Evolutionary conservation across 2,113 vertebrate species (phyloP).

Genomic region (Felis chaus): DNA sequence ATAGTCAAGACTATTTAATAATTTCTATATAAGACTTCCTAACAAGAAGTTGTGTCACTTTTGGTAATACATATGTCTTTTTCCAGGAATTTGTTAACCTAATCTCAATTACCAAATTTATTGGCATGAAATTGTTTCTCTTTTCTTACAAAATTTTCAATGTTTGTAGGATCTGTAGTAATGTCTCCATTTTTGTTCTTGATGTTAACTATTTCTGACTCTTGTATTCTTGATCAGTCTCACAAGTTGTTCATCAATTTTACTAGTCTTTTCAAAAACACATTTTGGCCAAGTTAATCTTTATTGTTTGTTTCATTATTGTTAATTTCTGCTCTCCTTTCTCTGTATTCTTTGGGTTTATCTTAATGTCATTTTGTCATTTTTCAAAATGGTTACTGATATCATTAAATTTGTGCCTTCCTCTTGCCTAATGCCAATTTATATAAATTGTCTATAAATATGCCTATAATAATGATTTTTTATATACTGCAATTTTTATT

Average conservation of each 20-base stretch:
- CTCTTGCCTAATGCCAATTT: neutral
- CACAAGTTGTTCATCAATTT: neutral
- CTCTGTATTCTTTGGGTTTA: neutral
- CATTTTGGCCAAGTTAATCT: neutral
- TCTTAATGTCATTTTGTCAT: constrained; percentile 8
- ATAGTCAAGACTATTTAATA: neutral
- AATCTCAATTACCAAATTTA: neutral
- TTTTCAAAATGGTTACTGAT: neutral
- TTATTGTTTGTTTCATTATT: neutral
- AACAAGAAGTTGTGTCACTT: neutral
- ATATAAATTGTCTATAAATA: neutral
- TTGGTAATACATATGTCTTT: neutral
- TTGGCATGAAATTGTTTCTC: neutral
- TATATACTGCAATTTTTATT: neutral
- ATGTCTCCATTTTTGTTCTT: neutral
- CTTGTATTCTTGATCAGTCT: neutral
- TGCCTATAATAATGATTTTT: neutral
- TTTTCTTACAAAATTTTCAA: neutral
- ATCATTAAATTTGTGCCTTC: neutral
- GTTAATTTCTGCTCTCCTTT: neutral
- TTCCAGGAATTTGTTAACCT: neutral
- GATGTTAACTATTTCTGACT: neutral
- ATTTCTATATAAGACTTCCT: neutral
- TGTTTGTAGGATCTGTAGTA: neutral
- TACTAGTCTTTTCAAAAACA: neutral